These are phyloP conservation scores for Solenopsis fugax DNA, from an alignment of 1,140 invertebrate genomes.

Conservation along the genomic window DNA sequence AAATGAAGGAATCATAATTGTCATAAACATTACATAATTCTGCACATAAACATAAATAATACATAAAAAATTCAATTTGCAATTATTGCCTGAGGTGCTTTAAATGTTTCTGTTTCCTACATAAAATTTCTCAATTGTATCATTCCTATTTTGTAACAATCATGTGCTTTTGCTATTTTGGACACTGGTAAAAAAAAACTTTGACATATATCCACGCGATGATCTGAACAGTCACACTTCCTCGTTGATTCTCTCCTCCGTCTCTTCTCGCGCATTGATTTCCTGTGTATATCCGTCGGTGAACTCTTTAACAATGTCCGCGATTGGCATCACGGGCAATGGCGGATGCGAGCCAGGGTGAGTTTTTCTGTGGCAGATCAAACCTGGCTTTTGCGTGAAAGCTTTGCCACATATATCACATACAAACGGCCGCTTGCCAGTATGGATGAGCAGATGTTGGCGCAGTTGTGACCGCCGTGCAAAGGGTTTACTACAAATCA, in stretches of 20 bases:
- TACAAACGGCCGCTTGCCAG: conserved; percentile 90
- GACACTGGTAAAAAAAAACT: neutral
- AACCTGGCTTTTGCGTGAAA: conserved; percentile 85
- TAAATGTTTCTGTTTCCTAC: neutral
- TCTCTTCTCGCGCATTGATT: conserved; percentile 65
- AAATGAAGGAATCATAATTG: neutral
- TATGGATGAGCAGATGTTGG: conserved; percentile 91
- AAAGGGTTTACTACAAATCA: conserved; percentile 87
- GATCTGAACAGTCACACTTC: conserved; percentile 44
- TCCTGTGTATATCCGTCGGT: conserved; percentile 79
- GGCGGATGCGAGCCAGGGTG: conserved; percentile 85
- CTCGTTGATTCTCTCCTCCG: conserved; percentile 64
- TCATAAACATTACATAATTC: neutral
- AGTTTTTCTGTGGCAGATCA: conserved; percentile 85
- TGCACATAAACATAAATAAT: neutral
- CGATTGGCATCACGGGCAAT: conserved; percentile 85
- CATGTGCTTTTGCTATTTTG: neutral
- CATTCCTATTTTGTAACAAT: neutral
- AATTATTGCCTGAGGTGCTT: neutral
- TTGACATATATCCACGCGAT: neutral
- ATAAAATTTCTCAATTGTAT: neutral
- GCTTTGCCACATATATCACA: conserved; percentile 87
- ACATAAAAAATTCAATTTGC: conserved; percentile 2
- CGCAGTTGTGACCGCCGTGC: conserved; percentile 90
- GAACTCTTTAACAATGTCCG: conserved; percentile 85